Conservation (phyloP, 2,888 invertebrate genomes). For the Hemithea aestivaria region DNA sequence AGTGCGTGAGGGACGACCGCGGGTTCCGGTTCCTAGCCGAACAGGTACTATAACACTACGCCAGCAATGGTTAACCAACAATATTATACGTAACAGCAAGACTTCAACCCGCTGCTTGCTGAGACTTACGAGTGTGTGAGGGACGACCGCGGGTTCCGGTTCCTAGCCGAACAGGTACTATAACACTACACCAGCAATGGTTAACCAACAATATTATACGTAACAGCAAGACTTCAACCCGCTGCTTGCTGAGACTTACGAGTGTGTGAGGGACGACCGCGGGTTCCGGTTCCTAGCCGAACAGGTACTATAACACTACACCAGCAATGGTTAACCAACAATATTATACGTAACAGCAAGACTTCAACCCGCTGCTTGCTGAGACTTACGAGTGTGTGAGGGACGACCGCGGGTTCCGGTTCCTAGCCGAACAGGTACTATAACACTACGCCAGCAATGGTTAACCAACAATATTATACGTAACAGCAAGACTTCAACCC, state of each 20-base stretch:
- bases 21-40: constrained; percentile 89
- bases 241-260: constrained; percentile 89
- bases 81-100: no score
- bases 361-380: constrained; percentile 91
- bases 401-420: constrained; percentile 87
- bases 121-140: constrained; percentile 91
- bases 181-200: no score
- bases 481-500: no score
- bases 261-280: constrained; percentile 87
- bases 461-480: no score
- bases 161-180: constrained; percentile 86
- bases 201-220: no score
- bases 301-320: constrained; percentile 83
- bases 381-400: constrained; percentile 91
- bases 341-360: no score
- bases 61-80: no score
- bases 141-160: constrained; percentile 87
- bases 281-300: constrained; percentile 89
- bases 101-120: constrained; percentile 91
- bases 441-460: no score
- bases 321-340: no score
- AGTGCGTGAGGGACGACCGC: constrained; percentile 87
- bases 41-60: constrained; percentile 83
- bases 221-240: constrained; percentile 94
- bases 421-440: constrained; percentile 86